Conservation (phyloP, 1,140 invertebrate genomes). For the Myzus persicae region DNA sequence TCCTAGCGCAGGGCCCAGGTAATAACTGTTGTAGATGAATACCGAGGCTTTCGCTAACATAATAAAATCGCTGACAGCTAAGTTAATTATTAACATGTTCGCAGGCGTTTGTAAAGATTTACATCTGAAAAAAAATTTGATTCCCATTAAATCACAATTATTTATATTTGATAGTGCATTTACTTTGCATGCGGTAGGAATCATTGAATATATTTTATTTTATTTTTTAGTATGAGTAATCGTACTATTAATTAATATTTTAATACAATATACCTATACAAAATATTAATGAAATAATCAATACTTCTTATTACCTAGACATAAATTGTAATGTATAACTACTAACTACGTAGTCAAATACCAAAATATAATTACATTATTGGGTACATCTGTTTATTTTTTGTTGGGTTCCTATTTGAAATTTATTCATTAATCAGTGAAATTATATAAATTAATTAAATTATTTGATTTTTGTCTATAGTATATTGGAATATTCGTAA, state of each 20-base stretch:
- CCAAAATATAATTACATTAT: not conserved
- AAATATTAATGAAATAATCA: not conserved
- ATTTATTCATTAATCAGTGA: not conserved
- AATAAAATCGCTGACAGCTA: slow-evolving; percentile 78
- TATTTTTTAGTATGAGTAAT: no score
- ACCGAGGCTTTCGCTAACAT: slow-evolving; percentile 76
- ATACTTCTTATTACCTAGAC: not conserved
- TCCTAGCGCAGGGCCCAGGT: slow-evolving; percentile 73
- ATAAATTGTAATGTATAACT: not conserved
- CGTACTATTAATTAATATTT: not conserved
- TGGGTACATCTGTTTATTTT: not conserved
- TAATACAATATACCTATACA: not conserved
- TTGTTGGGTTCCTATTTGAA: not conserved
- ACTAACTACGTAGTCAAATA: not conserved
- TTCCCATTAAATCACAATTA: not conserved
- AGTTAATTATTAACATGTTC: slow-evolving; percentile 80
- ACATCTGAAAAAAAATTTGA: slow-evolving; percentile 68
- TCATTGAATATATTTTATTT: no score
- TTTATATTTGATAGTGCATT: no score
- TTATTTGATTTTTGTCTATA: not conserved
- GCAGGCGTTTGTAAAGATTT: slow-evolving; percentile 76
- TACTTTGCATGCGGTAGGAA: no score
- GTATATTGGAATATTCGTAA: not conserved
- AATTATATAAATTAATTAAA: not conserved
- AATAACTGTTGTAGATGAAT: slow-evolving; percentile 76